phyloP scores from a whole-genome alignment of 2,888 invertebrate genomes.

The Linnaemya vulpina region DNA sequence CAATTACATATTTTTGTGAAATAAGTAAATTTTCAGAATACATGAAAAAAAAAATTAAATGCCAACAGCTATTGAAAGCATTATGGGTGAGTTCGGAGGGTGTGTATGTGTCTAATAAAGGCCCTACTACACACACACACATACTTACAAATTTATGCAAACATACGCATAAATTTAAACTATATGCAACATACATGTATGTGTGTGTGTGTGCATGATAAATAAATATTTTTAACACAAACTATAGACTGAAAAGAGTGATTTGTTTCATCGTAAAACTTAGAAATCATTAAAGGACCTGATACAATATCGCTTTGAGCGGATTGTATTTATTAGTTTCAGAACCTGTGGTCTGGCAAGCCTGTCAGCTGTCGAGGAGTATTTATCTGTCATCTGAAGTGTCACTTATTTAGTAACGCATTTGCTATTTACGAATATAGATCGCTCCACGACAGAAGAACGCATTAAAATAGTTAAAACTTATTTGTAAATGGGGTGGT shows the following conservation, averaged over 20 bases:
- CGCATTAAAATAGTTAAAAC: no score
- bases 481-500: no score
- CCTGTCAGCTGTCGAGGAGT: no score
- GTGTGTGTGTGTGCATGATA: conserved; percentile 1
- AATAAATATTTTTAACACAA: background rate
- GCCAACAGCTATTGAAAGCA: background rate
- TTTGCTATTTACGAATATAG: background rate
- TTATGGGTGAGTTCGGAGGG: conserved; percentile 4
- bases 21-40: background rate
- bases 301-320: no score
- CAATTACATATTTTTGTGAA: background rate
- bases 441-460: no score
- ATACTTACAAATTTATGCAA: background rate
- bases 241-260: background rate
- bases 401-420: no score
- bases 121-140: background rate
- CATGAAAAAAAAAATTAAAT: background rate
- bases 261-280: background rate
- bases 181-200: background rate
- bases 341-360: no score
- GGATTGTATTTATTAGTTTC: no score
- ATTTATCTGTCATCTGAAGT: no score
- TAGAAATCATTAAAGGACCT: background rate
- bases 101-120: conserved; percentile 14
- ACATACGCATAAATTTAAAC: background rate